A percentile compares a stretch with the other conserved stretches of the same genome.
These are phyloP conservation scores for Conchocele bisecta DNA, from an alignment of 2,888 invertebrate genomes.

Conservation along the genomic window DNA sequence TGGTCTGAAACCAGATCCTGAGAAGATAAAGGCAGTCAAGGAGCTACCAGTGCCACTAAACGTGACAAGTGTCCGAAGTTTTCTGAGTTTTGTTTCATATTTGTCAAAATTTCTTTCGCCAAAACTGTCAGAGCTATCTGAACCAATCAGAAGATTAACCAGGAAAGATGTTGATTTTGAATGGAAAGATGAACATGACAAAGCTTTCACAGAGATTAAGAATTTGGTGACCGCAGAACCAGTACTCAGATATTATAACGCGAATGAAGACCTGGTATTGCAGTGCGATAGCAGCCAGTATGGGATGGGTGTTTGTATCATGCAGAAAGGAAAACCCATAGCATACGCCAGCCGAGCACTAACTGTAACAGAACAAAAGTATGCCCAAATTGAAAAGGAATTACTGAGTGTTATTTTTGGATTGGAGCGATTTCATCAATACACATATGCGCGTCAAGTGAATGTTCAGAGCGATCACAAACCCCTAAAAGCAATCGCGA, in stretches of 20 bases:
- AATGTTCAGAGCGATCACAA: constrained; percentile 4
- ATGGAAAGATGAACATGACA: constrained; percentile 10
- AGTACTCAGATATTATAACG: constrained; percentile 23
- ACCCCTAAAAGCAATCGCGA: constrained; percentile 22
- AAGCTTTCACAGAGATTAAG: constrained; percentile 5
- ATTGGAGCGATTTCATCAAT: constrained; percentile 11
- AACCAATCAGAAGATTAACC: constrained; percentile 3
- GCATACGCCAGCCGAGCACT: constrained; percentile 30
- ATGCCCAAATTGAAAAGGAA: constrained; percentile 21
- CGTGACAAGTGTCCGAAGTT: too few relatives aligned
- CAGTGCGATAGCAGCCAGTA: constrained; percentile 2
- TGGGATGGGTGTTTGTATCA: constrained; percentile 21
- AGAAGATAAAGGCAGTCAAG: too few relatives aligned
- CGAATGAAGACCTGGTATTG: constrained; percentile 1
- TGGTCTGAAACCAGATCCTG: too few relatives aligned
- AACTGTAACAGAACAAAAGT: constrained; percentile 12
- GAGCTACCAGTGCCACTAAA: too few relatives aligned
- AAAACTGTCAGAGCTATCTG: not conserved
- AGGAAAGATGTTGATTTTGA: constrained; percentile 9
- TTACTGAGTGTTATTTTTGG: constrained; percentile 9
- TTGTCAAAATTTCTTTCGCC: too few relatives aligned
- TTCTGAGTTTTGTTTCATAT: too few relatives aligned
- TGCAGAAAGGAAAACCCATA: constrained; percentile 18
- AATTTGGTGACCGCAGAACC: constrained; percentile 13
- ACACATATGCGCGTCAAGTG: constrained; percentile 5